A percentile compares a stretch with the other conserved stretches of the same genome.
Evolutionary conservation across 1,140 invertebrate genomes (phyloP).

Genomic region (Triops cancriformis): DNA sequence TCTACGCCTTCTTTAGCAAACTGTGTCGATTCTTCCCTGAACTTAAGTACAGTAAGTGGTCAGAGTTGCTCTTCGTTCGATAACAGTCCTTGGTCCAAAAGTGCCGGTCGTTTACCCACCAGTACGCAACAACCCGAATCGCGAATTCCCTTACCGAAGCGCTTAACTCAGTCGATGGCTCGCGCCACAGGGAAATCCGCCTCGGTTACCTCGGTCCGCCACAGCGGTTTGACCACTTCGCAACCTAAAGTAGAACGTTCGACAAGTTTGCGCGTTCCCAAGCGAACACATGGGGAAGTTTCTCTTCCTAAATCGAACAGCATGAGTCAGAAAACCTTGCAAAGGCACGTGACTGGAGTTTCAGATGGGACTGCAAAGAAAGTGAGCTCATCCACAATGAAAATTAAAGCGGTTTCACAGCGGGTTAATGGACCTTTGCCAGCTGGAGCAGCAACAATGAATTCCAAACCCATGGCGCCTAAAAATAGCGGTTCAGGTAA

Average conservation of each 20-base stretch:
- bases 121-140: background rate
- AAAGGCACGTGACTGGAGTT: background rate
- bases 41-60: background rate
- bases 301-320: background rate
- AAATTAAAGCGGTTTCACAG: background rate
- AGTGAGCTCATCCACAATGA: background rate
- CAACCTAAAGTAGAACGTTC: background rate
- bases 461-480: background rate
- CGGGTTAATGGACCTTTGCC: background rate
- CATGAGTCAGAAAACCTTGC: background rate
- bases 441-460: background rate
- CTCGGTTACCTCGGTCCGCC: too few relatives aligned
- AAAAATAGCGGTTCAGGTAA: background rate
- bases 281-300: background rate
- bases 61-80: background rate
- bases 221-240: background rate
- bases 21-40: background rate
- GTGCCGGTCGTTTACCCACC: background rate
- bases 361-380: background rate
- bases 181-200: background rate
- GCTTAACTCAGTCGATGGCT: background rate
- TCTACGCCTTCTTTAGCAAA: background rate
- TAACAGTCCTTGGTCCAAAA: background rate
- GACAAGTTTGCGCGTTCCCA: background rate
- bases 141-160: constrained; percentile 2